Percentiles rank a stretch among this genome's conserved stretches.
These are phyloP conservation scores for Anser cygnoides DNA, from an alignment of 2,113 vertebrate species.

Conservation along the genomic window DNA sequence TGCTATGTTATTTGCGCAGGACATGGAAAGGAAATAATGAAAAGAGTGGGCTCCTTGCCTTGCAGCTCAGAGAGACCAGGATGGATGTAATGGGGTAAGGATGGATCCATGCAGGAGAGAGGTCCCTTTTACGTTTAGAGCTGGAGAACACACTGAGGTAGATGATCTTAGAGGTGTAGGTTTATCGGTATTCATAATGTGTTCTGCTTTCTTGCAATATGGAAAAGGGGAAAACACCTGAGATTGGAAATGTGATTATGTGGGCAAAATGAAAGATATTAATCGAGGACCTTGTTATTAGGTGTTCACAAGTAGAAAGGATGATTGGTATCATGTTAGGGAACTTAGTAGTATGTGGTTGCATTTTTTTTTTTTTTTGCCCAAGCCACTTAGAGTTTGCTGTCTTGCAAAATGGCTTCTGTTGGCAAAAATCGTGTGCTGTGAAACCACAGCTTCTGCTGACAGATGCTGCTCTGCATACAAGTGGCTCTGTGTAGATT, in stretches of 20 bases:
- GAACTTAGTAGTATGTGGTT: background rate
- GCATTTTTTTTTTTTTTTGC: background rate
- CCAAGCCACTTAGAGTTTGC: background rate
- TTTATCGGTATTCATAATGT: background rate
- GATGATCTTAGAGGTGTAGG: background rate
- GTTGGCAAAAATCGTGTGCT: background rate
- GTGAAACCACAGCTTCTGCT: slow-evolving; percentile 3
- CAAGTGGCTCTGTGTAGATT: background rate
- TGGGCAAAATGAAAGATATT: background rate
- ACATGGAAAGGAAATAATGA: background rate
- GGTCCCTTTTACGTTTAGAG: background rate
- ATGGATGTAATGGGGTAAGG: background rate
- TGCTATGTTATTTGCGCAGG: background rate
- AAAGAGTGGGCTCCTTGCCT: background rate
- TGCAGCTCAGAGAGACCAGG: background rate
- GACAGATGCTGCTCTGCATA: background rate
- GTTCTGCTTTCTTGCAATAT: background rate
- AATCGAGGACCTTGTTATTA: background rate
- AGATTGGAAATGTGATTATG: background rate
- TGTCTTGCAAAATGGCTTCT: background rate
- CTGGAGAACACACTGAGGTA: background rate
- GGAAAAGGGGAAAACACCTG: background rate
- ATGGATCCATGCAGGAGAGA: background rate
- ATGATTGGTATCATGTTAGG: background rate
- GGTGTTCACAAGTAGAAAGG: background rate